Conservation (phyloP, 2,888 invertebrate species). For the Nephrotoma appendiculata region DNA sequence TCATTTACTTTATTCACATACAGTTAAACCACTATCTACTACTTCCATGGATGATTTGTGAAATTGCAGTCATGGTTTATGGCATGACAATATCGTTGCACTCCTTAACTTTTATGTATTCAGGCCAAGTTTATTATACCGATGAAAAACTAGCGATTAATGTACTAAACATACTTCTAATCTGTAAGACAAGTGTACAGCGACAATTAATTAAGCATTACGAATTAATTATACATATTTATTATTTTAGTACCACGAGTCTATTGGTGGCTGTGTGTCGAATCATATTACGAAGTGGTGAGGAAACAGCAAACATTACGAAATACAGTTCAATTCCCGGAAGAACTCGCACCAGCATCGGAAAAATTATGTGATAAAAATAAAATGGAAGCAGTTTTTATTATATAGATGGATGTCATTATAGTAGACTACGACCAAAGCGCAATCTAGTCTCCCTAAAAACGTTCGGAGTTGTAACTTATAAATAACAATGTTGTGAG, state of each 20-base stretch:
- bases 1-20: background rate
- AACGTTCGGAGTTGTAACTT: background rate
- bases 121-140: background rate
- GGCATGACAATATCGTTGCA: background rate
- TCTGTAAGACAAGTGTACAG: background rate
- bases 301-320: background rate
- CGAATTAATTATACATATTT: background rate
- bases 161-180: background rate
- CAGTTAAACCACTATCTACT: background rate
- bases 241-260: background rate
- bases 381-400: background rate
- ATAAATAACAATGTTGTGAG: background rate
- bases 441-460: background rate
- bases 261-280: slow-evolving; percentile 1
- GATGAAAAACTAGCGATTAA: background rate
- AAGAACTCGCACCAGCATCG: background rate
- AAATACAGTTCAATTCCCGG: background rate
- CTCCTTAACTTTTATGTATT: background rate
- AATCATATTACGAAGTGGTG: background rate
- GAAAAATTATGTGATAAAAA: background rate
- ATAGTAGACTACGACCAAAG: background rate
- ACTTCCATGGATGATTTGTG: background rate
- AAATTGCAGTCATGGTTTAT: background rate
- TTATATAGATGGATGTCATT: background rate
- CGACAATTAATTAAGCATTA: background rate